Base-by-base conservation (phyloP, 2,888 invertebrate species). In the Unio delphinus region DNA sequence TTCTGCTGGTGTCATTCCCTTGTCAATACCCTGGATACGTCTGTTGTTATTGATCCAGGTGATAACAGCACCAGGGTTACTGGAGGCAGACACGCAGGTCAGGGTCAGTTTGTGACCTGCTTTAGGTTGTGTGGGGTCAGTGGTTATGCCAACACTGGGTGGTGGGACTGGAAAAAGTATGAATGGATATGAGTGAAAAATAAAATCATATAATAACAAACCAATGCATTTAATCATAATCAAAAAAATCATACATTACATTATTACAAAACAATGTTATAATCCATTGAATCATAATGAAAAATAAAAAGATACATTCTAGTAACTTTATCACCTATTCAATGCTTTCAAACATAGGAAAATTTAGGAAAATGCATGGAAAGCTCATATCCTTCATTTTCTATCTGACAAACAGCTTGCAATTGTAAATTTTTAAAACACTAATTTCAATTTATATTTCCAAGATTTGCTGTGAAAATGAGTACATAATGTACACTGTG, bases 1-100 rank as follows among this genome's bases (percentile, higher is more conserved):
- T 7, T 80, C 80, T 4, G 84, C 87, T 55, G 92, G 94, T 94
- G 78, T 76, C 7, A 93, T 93, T 23, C 92, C 92, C 23, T 73
- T 64, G 67, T 87, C 83, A 6, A 76, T 80, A 89, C 95, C 77
- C 54, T 67, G 65, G 55, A 76, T 17, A 18, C 95, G 95, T 0
- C 96, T 96, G 85, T 95, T 96, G 86, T 95, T 94, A 66, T 94
- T 92, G 95, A 96, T 96, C 97, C 97, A 98, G 0, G 95, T 94
- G 77, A 95, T 91, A 75, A 92, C 92, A 0, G 97, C 96, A 3
- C 96, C 94, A 0, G 98, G 98, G 90, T 97, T 97, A 87, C 96
- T 96, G 70, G 96, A 95, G 61, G 95, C 95, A 0, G 96, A 95
- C 86, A 96, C 95, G 85, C 98, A 98, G 81, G 93, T 94, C 73